These are phyloP conservation scores for Gallinago jamesoni DNA, from an alignment of 2,113 vertebrate genomes.

Conservation along the genomic window DNA sequence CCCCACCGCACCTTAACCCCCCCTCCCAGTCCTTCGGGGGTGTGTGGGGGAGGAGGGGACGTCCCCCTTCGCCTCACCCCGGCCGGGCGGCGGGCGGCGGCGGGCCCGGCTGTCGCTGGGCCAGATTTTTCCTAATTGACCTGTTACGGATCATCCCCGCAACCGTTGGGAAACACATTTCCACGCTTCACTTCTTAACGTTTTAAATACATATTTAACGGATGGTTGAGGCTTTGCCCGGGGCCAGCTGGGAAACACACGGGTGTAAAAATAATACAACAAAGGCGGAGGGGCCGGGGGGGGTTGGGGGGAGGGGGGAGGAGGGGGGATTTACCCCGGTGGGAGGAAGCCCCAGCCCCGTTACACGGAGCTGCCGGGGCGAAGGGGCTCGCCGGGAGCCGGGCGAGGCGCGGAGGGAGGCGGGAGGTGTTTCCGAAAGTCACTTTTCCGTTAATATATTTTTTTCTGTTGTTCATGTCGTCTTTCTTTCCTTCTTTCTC, in stretches of 20 bases:
- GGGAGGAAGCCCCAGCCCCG: not conserved
- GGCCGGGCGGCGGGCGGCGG: not conserved
- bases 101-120: not conserved
- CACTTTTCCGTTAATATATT: not conserved
- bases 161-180: slow-evolving; percentile 84
- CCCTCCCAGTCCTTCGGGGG: too few species aligned
- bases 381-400: not conserved
- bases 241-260: slow-evolving; percentile 82
- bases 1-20: too few species aligned
- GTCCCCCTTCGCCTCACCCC: too few species aligned
- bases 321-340: not conserved
- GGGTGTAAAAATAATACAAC: slow-evolving; percentile 75
- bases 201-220: slow-evolving; percentile 83
- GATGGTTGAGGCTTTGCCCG: slow-evolving; percentile 67
- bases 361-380: not conserved
- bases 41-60: not conserved
- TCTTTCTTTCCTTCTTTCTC: not conserved
- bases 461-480: not conserved
- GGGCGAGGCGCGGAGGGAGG: not conserved
- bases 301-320: too few species aligned
- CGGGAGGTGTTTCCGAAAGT: not conserved
- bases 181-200: slow-evolving; percentile 87
- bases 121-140: slow-evolving; percentile 78
- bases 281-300: slow-evolving; percentile 18
- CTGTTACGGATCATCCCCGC: slow-evolving; percentile 80